Evolutionary conservation across 2,113 vertebrate genomes (phyloP).

Genomic region (Brevimyrus niger): DNA sequence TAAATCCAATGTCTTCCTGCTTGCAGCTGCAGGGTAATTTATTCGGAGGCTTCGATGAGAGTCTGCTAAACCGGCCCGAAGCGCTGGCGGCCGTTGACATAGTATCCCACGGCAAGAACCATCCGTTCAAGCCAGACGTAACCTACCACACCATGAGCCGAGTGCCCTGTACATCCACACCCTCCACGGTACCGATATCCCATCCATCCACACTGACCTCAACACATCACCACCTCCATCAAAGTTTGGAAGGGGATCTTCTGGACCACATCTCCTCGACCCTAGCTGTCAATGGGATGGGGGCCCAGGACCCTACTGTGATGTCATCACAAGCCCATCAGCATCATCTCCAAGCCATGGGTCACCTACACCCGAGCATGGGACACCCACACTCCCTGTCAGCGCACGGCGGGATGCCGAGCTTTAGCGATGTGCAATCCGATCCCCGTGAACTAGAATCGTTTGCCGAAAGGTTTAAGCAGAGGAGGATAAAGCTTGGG

Average conservation of each 20-base stretch:
- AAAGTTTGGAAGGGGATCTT: constrained; percentile 78
- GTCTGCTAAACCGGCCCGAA: constrained; percentile 91
- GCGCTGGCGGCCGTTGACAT: constrained; percentile 92
- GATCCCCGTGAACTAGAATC: constrained; percentile 86
- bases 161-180: constrained; percentile 73
- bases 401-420: constrained; percentile 68
- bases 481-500: constrained; percentile 81
- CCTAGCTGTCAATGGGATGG: constrained; percentile 73
- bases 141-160: constrained; percentile 93
- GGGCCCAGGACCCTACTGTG: constrained; percentile 66
- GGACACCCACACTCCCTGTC: constrained; percentile 70
- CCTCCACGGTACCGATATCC: constrained; percentile 73
- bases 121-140: constrained; percentile 86
- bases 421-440: constrained; percentile 76
- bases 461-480: constrained; percentile 85
- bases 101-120: constrained; percentile 83
- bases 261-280: constrained; percentile 82
- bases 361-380: constrained; percentile 81
- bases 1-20: constrained; percentile 77
- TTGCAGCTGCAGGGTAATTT: constrained; percentile 97
- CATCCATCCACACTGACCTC: constrained; percentile 68
- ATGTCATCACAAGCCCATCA: constrained; percentile 65
- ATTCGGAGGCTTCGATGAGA: constrained; percentile 97
- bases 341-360: constrained; percentile 69
- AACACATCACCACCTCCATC: constrained; percentile 64